Evolutionary conservation across 2,888 invertebrate species (phyloP).

Genomic region (Mesoligia furuncula): DNA sequence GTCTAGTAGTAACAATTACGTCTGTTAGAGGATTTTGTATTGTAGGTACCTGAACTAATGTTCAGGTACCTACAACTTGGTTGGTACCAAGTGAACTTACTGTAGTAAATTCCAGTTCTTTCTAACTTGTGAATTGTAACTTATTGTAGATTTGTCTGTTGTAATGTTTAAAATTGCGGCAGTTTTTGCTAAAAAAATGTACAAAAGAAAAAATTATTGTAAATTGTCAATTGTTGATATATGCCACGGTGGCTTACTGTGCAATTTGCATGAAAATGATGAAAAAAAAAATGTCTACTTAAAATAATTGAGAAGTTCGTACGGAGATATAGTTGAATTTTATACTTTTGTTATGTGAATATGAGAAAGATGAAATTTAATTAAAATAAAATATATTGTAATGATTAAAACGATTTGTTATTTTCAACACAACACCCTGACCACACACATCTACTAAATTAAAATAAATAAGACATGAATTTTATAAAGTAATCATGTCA

Average conservation of each 20-base stretch:
- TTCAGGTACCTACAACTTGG: too few species aligned
- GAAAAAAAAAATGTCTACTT: slow-evolving; percentile 36
- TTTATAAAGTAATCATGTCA: background rate
- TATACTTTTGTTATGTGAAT: slow-evolving; percentile 63
- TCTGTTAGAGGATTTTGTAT: slow-evolving; percentile 49
- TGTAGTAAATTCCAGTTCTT: slow-evolving; percentile 50
- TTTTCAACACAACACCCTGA: slow-evolving; percentile 7
- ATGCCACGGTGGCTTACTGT: slow-evolving; percentile 44
- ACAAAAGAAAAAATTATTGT: slow-evolving; percentile 30
- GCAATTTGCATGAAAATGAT: slow-evolving; percentile 48
- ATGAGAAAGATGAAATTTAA: slow-evolving; percentile 44
- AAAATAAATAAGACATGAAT: background rate
- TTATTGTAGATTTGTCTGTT: slow-evolving; percentile 50
- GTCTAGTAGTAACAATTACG: slow-evolving; percentile 64
- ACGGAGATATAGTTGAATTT: slow-evolving; percentile 56
- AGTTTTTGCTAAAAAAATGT: slow-evolving; percentile 25
- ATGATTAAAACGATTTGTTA: slow-evolving; percentile 32
- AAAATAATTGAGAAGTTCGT: slow-evolving; percentile 39
- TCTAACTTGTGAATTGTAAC: slow-evolving; percentile 45
- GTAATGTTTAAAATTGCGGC: slow-evolving; percentile 45
- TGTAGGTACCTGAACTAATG: slow-evolving; percentile 47
- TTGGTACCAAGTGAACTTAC: slow-evolving; percentile 49
- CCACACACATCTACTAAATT: background rate
- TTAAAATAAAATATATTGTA: slow-evolving; percentile 51
- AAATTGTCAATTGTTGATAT: slow-evolving; percentile 44